Evolutionary conservation across 1,140 invertebrate genomes (phyloP), one percentile per base, ranked within the genome.

Genomic region (Riptortus pedestris): DNA sequence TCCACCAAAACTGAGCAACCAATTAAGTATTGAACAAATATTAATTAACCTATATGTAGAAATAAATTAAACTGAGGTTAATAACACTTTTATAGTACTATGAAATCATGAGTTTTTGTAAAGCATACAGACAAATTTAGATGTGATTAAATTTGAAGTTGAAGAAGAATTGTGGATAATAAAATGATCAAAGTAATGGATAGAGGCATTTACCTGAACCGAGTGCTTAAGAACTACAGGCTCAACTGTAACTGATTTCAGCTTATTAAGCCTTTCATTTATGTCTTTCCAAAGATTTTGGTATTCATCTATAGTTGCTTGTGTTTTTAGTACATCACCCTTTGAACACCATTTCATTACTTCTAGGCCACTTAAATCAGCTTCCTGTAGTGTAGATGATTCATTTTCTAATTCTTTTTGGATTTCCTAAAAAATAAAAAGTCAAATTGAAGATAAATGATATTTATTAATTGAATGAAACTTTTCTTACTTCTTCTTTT

Each of bases 271-370:
- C 24, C 51, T 55, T 55, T 55, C 71, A 16, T 80, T 80, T 24
- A 87, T 79, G 38, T 84, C 79, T 33, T 79, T 80, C 80, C 81
- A 86, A 0, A 87, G 69, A 0, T 76, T 68, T 60, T 85, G 83
- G 66, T 87, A 86, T 68, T 86, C 83, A 47, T 86, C 80, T 0
- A 86, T 82, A 69, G 86, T 76, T 52, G 79, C 73, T 66, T 86
- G 79, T n/a, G 85, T 74, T 2, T 74, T 74, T 16, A 73, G 69
- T 2, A 81, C 75, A 38, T 85, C 80, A 2, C 77, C 74, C 2
- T 78, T 71, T 45, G 78, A 76, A 65, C 78, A 77, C 26, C 79
- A 77, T 61, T 77, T 67, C 77, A 84, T 82, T 1, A 85, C 75
- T 64, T 80, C 72, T 18, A 80, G 69, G 14, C 81, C 84, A 1